Evolutionary conservation across 2,797 vertebrate genomes (phyloP), one percentile per base, ranked within the genome.

Genomic region (Enteromius unitaeniatus): DNA sequence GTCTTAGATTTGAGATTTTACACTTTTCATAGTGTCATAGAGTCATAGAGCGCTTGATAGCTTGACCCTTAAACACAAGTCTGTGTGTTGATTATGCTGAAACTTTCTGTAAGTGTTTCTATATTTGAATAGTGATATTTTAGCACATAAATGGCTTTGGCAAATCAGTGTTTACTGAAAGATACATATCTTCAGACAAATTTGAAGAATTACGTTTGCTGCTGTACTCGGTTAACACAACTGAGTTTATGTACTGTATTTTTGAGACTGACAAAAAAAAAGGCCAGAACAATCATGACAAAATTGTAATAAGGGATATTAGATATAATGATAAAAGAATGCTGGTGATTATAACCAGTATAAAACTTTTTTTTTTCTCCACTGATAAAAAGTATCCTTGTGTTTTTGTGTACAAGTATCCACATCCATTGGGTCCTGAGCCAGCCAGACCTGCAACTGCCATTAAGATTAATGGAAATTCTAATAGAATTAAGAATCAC

Each of bases 171-270:
- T 78, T 78, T 78, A 45, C 58, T 21, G 40, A 45, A 23, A 47
- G 37, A 28, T 10, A 7, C 53, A 26, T 28, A 28, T 70, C n/a
- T 55, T 21, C 37, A 60, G 34, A 80, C 3, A 11, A 28, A 21
- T 23, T 68, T 68, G 62, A 68, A 68, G 45, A 67, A 68, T 6
- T 68, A 19, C 31, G 53, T 51, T 79, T 26, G 67, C 79, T 81
- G 64, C 49, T 80, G 23, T 47, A 28, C 75, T 80, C 49, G 2
- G 79, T 80, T 81, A 45, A 69, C 79, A 19, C 40, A 45, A 58
- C n/a, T n/a, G 37, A 81, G 53, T n/a, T 72, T 10, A 31, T 72
- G 79, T 81, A 81, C 79, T 70, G 67, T 81, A 72, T 28, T 40
- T 55, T 72, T 42, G 26, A 81, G 51, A 31, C 10, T 21, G 65